Conservation (phyloP, 2,113 vertebrate genomes). For the Scolopax mira region DNA sequence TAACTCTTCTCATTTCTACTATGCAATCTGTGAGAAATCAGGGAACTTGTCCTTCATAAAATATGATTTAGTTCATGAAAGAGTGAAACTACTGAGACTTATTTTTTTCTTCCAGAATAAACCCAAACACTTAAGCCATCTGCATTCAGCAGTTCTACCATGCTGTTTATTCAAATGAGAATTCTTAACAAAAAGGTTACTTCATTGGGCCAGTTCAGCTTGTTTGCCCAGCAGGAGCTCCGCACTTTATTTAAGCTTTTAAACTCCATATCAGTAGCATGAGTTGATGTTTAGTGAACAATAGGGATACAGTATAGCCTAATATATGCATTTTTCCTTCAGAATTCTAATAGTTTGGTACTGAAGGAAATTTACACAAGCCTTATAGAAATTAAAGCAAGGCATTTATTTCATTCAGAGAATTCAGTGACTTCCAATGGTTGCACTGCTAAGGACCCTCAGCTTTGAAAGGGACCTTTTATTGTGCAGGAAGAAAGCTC, state of each 20-base stretch:
- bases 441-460: conserved; percentile 42
- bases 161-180: conserved; percentile 77
- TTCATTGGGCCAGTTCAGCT: conserved; percentile 60
- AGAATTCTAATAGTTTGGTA: conserved; percentile 69
- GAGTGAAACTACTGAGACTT: neutral
- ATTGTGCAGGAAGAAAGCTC: conserved; percentile 75
- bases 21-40: neutral
- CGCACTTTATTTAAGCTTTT: conserved; percentile 68
- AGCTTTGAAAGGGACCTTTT: conserved; percentile 79
- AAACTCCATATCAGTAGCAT: conserved; percentile 65
- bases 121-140: conserved; percentile 53
- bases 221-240: conserved; percentile 69
- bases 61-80: conserved; percentile 28
- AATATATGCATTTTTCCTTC: conserved; percentile 74
- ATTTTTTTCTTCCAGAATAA: conserved; percentile 32
- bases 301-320: conserved; percentile 74
- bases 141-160: conserved; percentile 66
- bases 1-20: neutral
- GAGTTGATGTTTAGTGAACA: conserved; percentile 67
- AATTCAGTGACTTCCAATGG: conserved; percentile 73
- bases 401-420: conserved; percentile 78
- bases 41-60: neutral
- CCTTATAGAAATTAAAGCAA: conserved; percentile 72
- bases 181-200: conserved; percentile 70
- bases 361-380: conserved; percentile 69